Evolutionary conservation across 2,888 invertebrate genomes (phyloP).

Genomic region (Aporophyla lueneburgensis): DNA sequence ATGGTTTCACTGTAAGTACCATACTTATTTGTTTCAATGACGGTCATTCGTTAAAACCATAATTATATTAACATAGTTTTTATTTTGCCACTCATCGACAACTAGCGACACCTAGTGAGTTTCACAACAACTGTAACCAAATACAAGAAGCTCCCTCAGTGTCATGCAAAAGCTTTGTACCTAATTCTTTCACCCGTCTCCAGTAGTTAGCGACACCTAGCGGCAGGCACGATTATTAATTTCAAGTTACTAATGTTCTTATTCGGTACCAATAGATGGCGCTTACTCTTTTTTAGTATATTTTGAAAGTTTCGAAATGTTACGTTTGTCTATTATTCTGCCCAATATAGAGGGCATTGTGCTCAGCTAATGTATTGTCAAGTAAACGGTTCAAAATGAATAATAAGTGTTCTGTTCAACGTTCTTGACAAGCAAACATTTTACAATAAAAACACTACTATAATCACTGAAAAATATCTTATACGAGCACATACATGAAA

Average conservation of each 20-base stretch:
- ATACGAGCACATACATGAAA: no score
- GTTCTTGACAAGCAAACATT: no score
- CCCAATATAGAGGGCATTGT: neutral
- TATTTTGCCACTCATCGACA: neutral
- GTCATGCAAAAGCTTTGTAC: neutral
- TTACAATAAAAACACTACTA: no score
- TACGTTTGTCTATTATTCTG: neutral
- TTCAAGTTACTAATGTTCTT: neutral
- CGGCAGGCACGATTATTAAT: neutral
- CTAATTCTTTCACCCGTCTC: neutral
- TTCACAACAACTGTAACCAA: neutral
- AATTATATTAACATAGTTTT: neutral
- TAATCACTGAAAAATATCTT: no score
- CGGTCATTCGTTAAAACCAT: neutral
- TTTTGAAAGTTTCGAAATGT: neutral
- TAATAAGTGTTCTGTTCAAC: neutral
- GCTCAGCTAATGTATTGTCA: neutral
- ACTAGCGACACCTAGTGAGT: slow-evolving; percentile 25
- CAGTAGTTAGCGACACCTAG: slow-evolving; percentile 25
- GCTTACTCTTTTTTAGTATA: no score
- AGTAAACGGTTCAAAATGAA: neutral
- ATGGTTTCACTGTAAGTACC: slow-evolving; percentile 86
- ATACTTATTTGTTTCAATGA: no score
- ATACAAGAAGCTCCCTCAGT: neutral
- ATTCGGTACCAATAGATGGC: slow-evolving; percentile 18